Percentiles rank a stretch among this genome's conserved stretches.
phyloP scores from a whole-genome alignment of 2,888 invertebrate genomes.

The Agapostemon virescens region DNA sequence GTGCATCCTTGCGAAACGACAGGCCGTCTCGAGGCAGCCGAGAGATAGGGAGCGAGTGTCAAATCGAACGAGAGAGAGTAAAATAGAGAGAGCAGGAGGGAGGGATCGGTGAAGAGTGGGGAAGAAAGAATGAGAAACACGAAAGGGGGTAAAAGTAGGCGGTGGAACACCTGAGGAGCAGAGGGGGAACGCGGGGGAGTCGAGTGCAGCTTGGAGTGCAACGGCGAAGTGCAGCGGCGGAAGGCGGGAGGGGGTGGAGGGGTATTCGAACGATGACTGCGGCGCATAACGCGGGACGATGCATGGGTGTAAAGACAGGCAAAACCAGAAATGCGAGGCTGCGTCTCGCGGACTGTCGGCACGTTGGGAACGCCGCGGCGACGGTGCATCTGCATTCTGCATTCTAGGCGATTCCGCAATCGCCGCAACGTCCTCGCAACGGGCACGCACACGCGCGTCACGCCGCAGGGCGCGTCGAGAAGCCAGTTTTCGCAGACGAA shows the following conservation, averaged over 20 bases:
- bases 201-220: not conserved
- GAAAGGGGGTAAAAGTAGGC: constrained; percentile 16
- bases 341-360: constrained; percentile 58
- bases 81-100: constrained; percentile 7
- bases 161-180: not conserved
- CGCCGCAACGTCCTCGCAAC: constrained; percentile 53
- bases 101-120: not conserved
- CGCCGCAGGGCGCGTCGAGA: too few relatives aligned
- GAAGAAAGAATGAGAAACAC: not conserved
- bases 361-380: constrained; percentile 53
- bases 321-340: constrained; percentile 65
- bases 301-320: constrained; percentile 57
- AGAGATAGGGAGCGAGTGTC: constrained; percentile 17
- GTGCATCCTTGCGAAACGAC: constrained; percentile 69
- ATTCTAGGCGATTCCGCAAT: constrained; percentile 64
- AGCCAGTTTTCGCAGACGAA: too few relatives aligned
- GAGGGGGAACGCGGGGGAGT: constrained; percentile 1
- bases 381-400: constrained; percentile 45
- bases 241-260: too few relatives aligned
- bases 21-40: constrained; percentile 48
- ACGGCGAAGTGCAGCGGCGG: not conserved
- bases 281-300: constrained; percentile 53
- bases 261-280: constrained; percentile 54
- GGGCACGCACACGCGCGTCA: constrained; percentile 23
- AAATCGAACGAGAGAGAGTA: constrained; percentile 3